Percentiles rank a stretch among this genome's conserved stretches.
Conservation (phyloP, 2,797 vertebrate species). For the Phrynocephalus guinanensis region DNA sequence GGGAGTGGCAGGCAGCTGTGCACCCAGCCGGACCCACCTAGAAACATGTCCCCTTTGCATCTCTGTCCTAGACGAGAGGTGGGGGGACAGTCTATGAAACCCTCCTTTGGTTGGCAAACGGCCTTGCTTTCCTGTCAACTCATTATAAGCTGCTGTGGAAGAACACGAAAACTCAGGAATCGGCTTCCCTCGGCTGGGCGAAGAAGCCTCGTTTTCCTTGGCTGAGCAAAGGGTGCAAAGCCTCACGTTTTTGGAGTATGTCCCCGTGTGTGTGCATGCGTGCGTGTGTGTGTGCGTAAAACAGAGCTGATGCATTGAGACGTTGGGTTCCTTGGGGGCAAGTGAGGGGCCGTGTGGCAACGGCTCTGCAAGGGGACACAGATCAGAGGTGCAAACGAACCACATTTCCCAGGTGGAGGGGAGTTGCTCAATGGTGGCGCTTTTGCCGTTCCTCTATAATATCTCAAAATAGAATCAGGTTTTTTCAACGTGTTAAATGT, state of each 20-base stretch:
- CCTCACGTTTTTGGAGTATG: not conserved
- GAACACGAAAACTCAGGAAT: not conserved
- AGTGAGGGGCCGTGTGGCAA: not conserved
- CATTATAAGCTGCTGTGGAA: not conserved
- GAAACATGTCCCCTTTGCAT: not conserved
- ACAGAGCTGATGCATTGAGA: not conserved
- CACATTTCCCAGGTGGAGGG: not conserved
- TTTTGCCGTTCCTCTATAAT: too few species aligned
- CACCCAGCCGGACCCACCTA: not conserved
- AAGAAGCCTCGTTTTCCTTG: not conserved
- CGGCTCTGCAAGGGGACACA: not conserved
- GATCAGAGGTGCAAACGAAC: too few species aligned
- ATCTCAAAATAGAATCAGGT: not conserved
- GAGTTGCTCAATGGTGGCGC: not conserved
- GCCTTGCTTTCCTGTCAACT: not conserved
- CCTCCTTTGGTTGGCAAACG: too few species aligned
- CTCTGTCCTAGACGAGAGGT: too few species aligned
- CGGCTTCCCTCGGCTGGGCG: not conserved
- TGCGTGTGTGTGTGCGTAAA: too few species aligned
- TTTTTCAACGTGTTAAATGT: not conserved
- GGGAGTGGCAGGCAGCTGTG: slow-evolving; percentile 28
- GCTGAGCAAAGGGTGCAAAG: not conserved
- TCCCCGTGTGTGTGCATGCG: too few species aligned
- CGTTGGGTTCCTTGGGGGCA: slow-evolving; percentile 1
- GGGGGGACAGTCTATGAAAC: not conserved